Percentiles rank a stretch among this genome's conserved stretches.
These are phyloP conservation scores for Falco punctatus DNA, from an alignment of 2,113 vertebrate genomes.

Conservation along the genomic window DNA sequence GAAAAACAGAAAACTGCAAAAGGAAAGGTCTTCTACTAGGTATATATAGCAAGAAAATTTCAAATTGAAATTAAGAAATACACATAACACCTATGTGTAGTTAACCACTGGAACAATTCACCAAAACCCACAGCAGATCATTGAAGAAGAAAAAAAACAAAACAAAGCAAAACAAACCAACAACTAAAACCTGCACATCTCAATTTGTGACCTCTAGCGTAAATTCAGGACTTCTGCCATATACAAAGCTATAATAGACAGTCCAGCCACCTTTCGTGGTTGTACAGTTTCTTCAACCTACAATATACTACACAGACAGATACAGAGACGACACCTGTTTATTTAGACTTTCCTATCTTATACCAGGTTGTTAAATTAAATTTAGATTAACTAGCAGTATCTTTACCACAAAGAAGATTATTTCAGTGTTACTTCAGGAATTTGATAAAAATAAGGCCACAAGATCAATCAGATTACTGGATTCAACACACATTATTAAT, in stretches of 20 bases:
- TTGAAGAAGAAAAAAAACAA: too few species aligned
- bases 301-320: neutral
- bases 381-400: neutral
- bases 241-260: neutral
- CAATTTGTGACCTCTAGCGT: neutral
- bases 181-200: neutral
- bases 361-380: neutral
- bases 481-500: neutral
- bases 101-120: neutral
- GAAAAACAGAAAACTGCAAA: neutral
- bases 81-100: neutral
- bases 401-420: neutral
- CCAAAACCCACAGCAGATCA: neutral
- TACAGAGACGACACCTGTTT: neutral
- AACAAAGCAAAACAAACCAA: too few species aligned
- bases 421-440: neutral
- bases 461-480: neutral
- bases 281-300: neutral
- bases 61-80: neutral
- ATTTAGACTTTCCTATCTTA: neutral
- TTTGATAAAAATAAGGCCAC: neutral
- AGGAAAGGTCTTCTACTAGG: neutral
- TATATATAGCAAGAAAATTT: neutral
- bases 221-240: neutral
- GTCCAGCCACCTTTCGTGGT: fast-evolving